Percentiles rank a stretch among this genome's conserved stretches.
Evolutionary conservation across 2,113 vertebrate species (phyloP).

Genomic region (Menidia beryllina): DNA sequence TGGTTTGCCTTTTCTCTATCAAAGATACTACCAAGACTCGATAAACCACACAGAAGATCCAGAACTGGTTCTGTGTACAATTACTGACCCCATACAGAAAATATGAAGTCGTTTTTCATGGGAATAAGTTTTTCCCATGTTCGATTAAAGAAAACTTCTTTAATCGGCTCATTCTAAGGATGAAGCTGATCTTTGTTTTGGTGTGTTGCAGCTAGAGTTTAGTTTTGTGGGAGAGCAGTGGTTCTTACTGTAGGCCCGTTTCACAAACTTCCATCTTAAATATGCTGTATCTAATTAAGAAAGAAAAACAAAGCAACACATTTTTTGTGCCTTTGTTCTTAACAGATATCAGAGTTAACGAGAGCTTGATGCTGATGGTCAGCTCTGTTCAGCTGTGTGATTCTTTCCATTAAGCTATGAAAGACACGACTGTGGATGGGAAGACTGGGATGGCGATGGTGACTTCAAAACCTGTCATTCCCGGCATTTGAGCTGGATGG

Average conservation of each 20-base stretch:
- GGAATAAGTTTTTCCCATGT: too few species aligned
- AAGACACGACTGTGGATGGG: neutral
- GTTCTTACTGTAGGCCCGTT: neutral
- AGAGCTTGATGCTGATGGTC: neutral
- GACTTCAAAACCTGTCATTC: slow-evolving; percentile 41
- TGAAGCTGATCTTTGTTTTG: neutral
- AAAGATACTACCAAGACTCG: neutral
- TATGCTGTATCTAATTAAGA: neutral
- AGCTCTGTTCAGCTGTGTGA: neutral
- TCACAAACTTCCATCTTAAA: neutral
- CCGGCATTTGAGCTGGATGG: slow-evolving; percentile 30
- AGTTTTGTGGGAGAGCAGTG: neutral
- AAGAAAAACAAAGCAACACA: neutral
- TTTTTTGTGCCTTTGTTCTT: too few species aligned
- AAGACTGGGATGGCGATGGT: neutral
- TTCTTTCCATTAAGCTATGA: slow-evolving; percentile 17
- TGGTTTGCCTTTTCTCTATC: neutral
- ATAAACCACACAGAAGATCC: neutral
- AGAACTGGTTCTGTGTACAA: neutral
- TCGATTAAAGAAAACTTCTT: too few species aligned
- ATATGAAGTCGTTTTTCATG: too few species aligned
- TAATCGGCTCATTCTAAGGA: too few species aligned
- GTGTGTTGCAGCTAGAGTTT: neutral
- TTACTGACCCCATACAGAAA: too few species aligned
- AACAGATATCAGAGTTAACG: neutral